Evolutionary conservation across 1,140 invertebrate species (phyloP).

Genomic region (Tenebrio molitor): DNA sequence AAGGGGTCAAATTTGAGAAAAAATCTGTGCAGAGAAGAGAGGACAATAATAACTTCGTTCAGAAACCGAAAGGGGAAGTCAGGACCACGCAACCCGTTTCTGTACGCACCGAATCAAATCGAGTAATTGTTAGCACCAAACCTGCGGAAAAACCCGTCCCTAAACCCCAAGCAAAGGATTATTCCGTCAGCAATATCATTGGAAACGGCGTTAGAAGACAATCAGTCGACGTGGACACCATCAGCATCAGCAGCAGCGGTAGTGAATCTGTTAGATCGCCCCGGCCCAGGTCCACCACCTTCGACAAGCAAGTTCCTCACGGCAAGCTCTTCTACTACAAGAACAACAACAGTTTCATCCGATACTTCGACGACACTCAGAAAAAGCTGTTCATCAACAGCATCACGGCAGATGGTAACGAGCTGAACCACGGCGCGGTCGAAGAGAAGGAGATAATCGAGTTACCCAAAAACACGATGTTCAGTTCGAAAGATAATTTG

Average conservation of each 20-base stretch:
- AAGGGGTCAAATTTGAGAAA: background rate
- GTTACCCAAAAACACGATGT: slow-evolving; percentile 46
- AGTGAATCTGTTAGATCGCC: slow-evolving; percentile 3
- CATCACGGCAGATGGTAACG: slow-evolving; percentile 3
- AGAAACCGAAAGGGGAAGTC: too few relatives aligned
- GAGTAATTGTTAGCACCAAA: slow-evolving; percentile 7
- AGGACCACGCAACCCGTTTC: background rate
- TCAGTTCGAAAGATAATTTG: slow-evolving; percentile 50
- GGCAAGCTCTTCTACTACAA: slow-evolving; percentile 54
- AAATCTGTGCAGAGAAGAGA: background rate
- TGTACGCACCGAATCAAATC: background rate
- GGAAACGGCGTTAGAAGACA: background rate
- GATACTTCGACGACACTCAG: slow-evolving; percentile 57
- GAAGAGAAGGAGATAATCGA: slow-evolving; percentile 49
- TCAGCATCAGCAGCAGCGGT: slow-evolving; percentile 7
- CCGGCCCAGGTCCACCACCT: background rate
- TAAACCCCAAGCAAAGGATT: background rate
- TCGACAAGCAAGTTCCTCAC: slow-evolving; percentile 20
- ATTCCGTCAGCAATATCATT: background rate
- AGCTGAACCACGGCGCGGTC: background rate
- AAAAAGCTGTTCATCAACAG: slow-evolving; percentile 52
- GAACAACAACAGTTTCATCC: slow-evolving; percentile 50
- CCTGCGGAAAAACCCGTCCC: background rate
- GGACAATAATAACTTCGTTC: too few relatives aligned
- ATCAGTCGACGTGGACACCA: slow-evolving; percentile 6